Evolutionary conservation across 2,113 vertebrate genomes (phyloP).

Genomic region (Etheostoma spectabile): DNA sequence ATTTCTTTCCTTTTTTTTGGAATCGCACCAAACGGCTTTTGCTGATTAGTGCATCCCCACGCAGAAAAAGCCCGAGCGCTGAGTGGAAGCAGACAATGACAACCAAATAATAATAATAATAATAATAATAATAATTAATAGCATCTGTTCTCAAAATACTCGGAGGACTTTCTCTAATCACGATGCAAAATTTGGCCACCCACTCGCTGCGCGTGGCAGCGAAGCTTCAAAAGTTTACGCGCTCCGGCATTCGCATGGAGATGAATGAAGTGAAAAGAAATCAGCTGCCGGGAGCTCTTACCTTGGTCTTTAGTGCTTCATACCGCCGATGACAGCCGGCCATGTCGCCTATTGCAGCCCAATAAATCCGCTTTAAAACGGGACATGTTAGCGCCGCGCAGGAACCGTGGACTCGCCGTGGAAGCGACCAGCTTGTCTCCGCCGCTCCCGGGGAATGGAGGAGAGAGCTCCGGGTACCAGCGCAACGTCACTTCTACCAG

Average conservation of each 20-base stretch:
- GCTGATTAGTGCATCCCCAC: background rate
- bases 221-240: slow-evolving; percentile 71
- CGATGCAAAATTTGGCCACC: slow-evolving; percentile 33
- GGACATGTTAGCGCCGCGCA: slow-evolving; percentile 64
- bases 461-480: slow-evolving; percentile 47
- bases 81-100: background rate
- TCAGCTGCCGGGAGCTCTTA: slow-evolving; percentile 46
- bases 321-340: slow-evolving; percentile 17
- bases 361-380: slow-evolving; percentile 73
- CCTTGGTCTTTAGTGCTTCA: slow-evolving; percentile 64
- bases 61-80: background rate
- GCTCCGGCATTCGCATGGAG: slow-evolving; percentile 27
- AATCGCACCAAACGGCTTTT: background rate
- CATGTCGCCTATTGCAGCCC: slow-evolving; percentile 54
- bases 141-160: slow-evolving; percentile 27
- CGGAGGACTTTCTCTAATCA: slow-evolving; percentile 21
- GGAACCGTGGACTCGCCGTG: slow-evolving; percentile 20
- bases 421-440: slow-evolving; percentile 47
- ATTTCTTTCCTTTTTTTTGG: background rate
- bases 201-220: slow-evolving; percentile 46
- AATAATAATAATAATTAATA: background rate
- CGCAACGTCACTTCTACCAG: slow-evolving; percentile 42
- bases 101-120: background rate
- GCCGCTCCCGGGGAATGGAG: slow-evolving; percentile 60
- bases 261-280: slow-evolving; percentile 12